Base-by-base conservation (phyloP, 2,888 invertebrate species). In the Caenorhabditis doughertyi region DNA sequence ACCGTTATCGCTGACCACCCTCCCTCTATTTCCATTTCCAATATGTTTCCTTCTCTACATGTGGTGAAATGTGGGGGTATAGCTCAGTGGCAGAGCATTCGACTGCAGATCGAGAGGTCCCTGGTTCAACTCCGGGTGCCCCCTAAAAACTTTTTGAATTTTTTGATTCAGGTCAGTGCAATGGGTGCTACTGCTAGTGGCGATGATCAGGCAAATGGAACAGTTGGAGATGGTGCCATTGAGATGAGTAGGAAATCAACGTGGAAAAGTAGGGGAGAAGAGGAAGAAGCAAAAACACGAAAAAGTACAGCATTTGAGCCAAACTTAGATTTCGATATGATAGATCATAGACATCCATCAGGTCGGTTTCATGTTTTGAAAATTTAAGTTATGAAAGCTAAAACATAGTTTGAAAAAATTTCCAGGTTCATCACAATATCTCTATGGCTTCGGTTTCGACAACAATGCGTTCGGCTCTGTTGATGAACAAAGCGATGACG, bases 71-170 rank as follows among this genome's bases (percentile, higher is more conserved):
- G 47, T 44, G 83, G 83, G 83, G 85, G 85, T 83, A 85, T 88
- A 88, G 88, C 88, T 88, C 88, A 88, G 87, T 85, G 88, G 87
- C 79, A 88, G 88, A 88, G 87, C 87, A 88, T 86, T 88, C 88
- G 89, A 89, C 88, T 89, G 89, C 89, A 89, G 89, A 89, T 89
- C 89, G 89, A 89, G 89, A 89, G 89, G 89, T 89, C 89, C 85
- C 87, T 82, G 89, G 89, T 89, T 89, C 89, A 89, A 89, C 64
- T 86, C 89, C 88, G 89, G 85, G 86, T 86, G 88, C 87, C 85
- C 89, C 89, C 89, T 88, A 85, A 29, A 76, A 70, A 56, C 68
- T 86, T 79, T 72, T 71, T 64, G 18, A 84, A 11, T 39, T 56
- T 67, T 64, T 29, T 39, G n/a, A 27, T 44, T 18, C 27, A 70